Percentiles rank a stretch among this genome's conserved stretches.
Conservation (phyloP, 1,140 invertebrate genomes). For the Capitella teleta region DNA sequence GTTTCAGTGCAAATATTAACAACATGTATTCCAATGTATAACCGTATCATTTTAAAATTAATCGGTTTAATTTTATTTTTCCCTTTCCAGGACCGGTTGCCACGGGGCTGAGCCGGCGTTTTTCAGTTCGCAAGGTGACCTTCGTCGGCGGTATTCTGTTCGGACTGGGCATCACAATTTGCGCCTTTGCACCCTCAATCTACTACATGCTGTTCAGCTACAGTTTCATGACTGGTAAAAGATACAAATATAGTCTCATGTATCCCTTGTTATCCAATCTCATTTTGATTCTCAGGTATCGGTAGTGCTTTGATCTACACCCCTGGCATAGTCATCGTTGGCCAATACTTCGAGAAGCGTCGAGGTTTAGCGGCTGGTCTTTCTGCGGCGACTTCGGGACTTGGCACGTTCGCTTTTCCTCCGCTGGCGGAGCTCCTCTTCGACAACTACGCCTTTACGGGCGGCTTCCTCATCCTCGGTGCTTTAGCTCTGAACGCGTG, state of each 20-base stretch:
- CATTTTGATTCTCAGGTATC: slow-evolving; percentile 1
- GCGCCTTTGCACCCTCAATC: not conserved
- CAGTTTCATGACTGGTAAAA: slow-evolving; percentile 1
- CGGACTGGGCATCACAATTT: not conserved
- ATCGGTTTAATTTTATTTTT: no score
- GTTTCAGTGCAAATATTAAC: no score
- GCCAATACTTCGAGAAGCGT: not conserved
- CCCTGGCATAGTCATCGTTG: not conserved
- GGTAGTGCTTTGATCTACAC: slow-evolving; percentile 1
- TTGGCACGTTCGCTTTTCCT: slow-evolving; percentile 64
- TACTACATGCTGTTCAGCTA: slow-evolving; percentile 5
- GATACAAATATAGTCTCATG: not conserved
- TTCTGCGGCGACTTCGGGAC: slow-evolving; percentile 52
- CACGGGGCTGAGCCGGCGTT: not conserved
- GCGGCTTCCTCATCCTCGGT: slow-evolving; percentile 5
- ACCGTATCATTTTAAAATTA: no score
- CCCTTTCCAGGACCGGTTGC: slow-evolving; percentile 1
- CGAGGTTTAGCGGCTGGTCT: slow-evolving; percentile 1
- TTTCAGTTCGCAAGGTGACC: not conserved
- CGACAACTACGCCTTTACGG: slow-evolving; percentile 8
- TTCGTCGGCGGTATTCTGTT: not conserved
- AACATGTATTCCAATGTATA: no score
- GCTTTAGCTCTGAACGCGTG: not conserved
- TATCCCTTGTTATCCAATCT: not conserved
- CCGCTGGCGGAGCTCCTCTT: slow-evolving; percentile 3